Percentiles rank a stretch among this genome's conserved stretches.
Evolutionary conservation across 1,140 invertebrate genomes (phyloP).

Genomic region (Rhopalosiphum padi): DNA sequence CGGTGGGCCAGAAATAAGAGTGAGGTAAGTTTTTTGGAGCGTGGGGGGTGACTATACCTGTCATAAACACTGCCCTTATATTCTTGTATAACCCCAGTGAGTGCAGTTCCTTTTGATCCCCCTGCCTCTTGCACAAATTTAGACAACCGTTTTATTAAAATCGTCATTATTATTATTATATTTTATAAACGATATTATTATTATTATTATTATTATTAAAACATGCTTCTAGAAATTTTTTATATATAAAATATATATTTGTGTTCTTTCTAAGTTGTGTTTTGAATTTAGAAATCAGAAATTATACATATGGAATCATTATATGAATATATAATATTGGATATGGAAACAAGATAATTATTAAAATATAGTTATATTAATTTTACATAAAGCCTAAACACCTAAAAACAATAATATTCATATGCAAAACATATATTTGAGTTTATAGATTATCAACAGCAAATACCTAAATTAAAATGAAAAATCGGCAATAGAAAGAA

Average conservation of each 20-base stretch:
- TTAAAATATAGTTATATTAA: no score
- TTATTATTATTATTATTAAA: not conserved
- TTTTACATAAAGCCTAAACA: no score
- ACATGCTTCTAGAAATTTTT: not conserved
- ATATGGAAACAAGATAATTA: no score
- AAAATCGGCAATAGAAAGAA: no score
- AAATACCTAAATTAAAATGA: no score
- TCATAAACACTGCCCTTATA: conserved; percentile 34
- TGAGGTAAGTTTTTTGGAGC: not conserved
- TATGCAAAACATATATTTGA: no score
- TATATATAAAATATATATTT: no score
- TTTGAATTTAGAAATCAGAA: not conserved
- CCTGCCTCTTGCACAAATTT: not conserved
- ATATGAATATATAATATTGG: no score
- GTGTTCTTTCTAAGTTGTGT: not conserved
- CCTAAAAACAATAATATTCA: no score
- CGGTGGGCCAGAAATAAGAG: not conserved
- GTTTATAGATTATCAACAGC: no score
- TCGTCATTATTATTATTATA: conserved; percentile 19
- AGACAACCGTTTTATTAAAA: conserved; percentile 43
- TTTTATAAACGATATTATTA: not conserved
- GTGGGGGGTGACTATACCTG: not conserved
- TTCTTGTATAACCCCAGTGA: not conserved
- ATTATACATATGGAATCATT: no score
- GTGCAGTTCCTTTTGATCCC: conserved; percentile 33